phyloP scores from a whole-genome alignment of 2,888 invertebrate species.

The Amblyjoppa fuscipennis region DNA sequence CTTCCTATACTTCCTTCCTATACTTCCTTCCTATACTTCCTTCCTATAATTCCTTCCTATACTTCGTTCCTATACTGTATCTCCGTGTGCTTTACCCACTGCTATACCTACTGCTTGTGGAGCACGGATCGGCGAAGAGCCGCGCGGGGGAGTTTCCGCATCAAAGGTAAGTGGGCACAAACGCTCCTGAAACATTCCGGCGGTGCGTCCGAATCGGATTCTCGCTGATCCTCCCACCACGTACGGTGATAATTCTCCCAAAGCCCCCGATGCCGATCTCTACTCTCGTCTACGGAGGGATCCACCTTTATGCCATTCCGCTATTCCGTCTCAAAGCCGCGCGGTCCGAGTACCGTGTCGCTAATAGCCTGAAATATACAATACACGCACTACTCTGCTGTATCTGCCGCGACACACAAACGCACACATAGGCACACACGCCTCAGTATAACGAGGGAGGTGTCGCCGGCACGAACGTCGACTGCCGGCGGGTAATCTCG shows the following conservation, averaged over 20 bases:
- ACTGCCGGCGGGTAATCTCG: conserved; percentile 59
- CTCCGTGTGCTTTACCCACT: not conserved
- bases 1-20: no score
- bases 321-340: conserved; percentile 3
- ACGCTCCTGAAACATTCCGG: conserved; percentile 24
- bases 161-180: not conserved
- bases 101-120: not conserved
- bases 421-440: not conserved
- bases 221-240: not conserved
- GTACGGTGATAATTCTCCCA: not conserved
- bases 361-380: conserved; percentile 5
- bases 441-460: conserved; percentile 55
- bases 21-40: no score
- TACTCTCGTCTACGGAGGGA: not conserved
- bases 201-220: not conserved
- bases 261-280: not conserved
- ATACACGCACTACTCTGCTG: not conserved
- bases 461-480: conserved; percentile 61
- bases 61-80: no score
- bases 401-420: not conserved
- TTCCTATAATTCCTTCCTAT: no score
- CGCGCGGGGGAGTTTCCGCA: not conserved
- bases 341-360: not conserved
- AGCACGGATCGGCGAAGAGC: not conserved
- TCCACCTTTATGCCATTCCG: conserved; percentile 12